Conservation (phyloP, 2,888 invertebrate species). For the Gymnosoma rotundatum region DNA sequence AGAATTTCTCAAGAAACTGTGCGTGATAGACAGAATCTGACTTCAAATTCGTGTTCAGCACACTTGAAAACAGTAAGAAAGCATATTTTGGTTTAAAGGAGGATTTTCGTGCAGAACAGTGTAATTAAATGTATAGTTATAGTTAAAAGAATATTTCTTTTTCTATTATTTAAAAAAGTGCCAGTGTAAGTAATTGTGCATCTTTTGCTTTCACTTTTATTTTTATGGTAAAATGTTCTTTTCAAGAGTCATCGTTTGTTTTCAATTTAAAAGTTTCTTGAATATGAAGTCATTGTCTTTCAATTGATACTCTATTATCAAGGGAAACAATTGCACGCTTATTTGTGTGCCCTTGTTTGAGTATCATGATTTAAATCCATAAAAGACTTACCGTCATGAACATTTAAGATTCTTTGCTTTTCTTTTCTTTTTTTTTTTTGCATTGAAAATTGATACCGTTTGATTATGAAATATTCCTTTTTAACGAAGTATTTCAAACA, state of each 20-base stretch:
- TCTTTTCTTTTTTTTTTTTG: neutral
- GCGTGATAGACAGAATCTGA: too few species aligned
- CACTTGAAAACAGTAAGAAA: too few species aligned
- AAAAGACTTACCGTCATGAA: neutral
- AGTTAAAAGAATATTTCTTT: too few species aligned
- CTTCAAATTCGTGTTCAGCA: too few species aligned
- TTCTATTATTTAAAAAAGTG: too few species aligned
- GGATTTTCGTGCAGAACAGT: too few species aligned
- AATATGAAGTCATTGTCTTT: constrained; percentile 45
- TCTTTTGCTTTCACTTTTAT: neutral
- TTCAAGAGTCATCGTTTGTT: constrained; percentile 13
- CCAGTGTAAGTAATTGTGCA: too few species aligned
- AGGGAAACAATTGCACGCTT: constrained; percentile 17
- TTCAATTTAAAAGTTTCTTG: constrained; percentile 33
- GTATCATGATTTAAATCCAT: neutral
- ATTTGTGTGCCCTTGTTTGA: neutral
- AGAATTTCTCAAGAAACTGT: too few species aligned
- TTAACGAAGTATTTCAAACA: too few species aligned
- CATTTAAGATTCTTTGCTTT: neutral
- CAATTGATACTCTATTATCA: constrained; percentile 41
- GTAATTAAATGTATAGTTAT: too few species aligned
- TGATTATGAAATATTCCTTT: too few species aligned
- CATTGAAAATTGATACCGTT: constrained; percentile 11
- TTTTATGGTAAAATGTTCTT: constrained; percentile 7
- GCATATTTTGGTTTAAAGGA: too few species aligned